phyloP scores from a whole-genome alignment of 2,888 invertebrate species.

The Cabera pusaria region DNA sequence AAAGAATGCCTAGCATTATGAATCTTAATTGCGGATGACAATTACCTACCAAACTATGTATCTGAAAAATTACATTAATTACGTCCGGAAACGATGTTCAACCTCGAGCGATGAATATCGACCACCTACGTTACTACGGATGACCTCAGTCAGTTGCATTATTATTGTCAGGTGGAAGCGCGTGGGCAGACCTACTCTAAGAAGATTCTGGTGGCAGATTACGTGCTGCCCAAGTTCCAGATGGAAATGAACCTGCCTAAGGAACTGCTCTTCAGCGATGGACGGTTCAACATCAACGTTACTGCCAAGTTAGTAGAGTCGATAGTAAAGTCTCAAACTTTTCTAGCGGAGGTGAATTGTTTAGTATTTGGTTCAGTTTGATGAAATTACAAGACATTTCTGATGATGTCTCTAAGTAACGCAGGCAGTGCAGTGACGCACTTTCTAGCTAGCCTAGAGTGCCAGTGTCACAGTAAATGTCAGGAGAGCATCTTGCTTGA shows the following conservation, averaged over 20 bases:
- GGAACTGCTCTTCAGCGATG: slow-evolving; percentile 92
- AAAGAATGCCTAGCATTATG: too few species aligned
- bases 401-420: too few species aligned
- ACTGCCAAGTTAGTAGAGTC: slow-evolving; percentile 91
- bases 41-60: not conserved
- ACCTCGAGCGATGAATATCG: slow-evolving; percentile 28
- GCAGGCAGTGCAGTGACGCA: too few species aligned
- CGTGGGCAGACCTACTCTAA: slow-evolving; percentile 86
- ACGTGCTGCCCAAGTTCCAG: slow-evolving; percentile 96
- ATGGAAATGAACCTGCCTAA: slow-evolving; percentile 92
- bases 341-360: too few species aligned
- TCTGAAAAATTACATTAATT: slow-evolving; percentile 20
- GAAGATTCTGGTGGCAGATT: slow-evolving; percentile 92
- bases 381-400: too few species aligned
- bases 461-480: too few species aligned
- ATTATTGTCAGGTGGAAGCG: slow-evolving; percentile 59
- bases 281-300: slow-evolving; percentile 89
- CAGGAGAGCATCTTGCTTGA: too few species aligned
- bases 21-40: not conserved
- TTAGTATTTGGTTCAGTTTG: too few species aligned
- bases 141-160: slow-evolving; percentile 31
- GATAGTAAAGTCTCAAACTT: too few species aligned
- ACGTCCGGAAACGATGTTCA: slow-evolving; percentile 25
- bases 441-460: too few species aligned
- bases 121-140: slow-evolving; percentile 26